Percentiles rank a stretch among this genome's conserved stretches.
Evolutionary conservation across 92 coral and sea anemone genomes (phyloP).

Genomic region (Epizoanthus illoricatus): DNA sequence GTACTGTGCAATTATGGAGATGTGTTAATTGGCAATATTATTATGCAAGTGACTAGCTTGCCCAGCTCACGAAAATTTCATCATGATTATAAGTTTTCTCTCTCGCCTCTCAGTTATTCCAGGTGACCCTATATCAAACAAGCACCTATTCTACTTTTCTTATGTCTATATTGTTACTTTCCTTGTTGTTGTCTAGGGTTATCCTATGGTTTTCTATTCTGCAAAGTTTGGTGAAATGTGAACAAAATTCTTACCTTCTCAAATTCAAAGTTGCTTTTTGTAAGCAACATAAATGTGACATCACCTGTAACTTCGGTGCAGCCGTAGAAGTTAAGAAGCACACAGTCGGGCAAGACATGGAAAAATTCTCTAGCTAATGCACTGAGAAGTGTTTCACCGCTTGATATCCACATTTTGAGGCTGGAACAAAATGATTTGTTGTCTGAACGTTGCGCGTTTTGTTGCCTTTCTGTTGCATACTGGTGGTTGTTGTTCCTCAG

Average conservation of each 20-base stretch:
- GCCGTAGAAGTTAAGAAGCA: conserved; percentile 1
- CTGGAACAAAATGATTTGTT: not conserved
- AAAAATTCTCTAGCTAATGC: not conserved
- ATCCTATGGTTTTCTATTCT: not conserved
- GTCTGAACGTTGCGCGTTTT: not conserved
- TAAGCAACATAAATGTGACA: not conserved
- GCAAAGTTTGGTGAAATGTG: not conserved
- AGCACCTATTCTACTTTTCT: too few species aligned
- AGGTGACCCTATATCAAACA: too few species aligned
- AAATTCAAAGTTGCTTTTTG: not conserved
- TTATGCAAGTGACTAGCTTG: too few species aligned
- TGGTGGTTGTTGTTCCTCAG: not conserved
- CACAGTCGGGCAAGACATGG: not conserved
- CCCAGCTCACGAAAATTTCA: too few species aligned
- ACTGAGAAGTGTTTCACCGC: not conserved
- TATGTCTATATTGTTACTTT: too few species aligned
- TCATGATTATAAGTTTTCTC: too few species aligned
- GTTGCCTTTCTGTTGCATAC: not conserved
- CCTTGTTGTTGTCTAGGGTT: too few species aligned
- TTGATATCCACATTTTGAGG: not conserved
- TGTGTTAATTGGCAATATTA: too few species aligned
- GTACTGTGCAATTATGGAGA: too few species aligned
- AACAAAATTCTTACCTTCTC: not conserved
- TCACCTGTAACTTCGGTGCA: conserved; percentile 1
- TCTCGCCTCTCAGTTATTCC: too few species aligned